Conservation (phyloP, 2,113 vertebrate species). For the Mus musculus region GRCm39 chr14:92873501-92874000, state of each 20-base stretch:
- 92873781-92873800: slow-evolving; percentile 79
- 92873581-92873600: slow-evolving; percentile 67
- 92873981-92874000: slow-evolving; percentile 65
- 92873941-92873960: slow-evolving; percentile 75
- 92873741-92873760: slow-evolving; percentile 76
- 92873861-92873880: slow-evolving; percentile 75
- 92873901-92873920: slow-evolving; percentile 65
- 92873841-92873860: slow-evolving; percentile 74
- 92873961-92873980: slow-evolving; percentile 36
- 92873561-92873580: slow-evolving; percentile 76
- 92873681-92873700: slow-evolving; percentile 71
- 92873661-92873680: slow-evolving; percentile 75
- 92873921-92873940: slow-evolving; percentile 65
- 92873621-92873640: slow-evolving; percentile 72
- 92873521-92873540: neutral
- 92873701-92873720: slow-evolving; percentile 73
- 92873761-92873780: slow-evolving; percentile 73
- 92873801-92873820: slow-evolving; percentile 66
- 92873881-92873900: slow-evolving; percentile 63
- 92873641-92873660: slow-evolving; percentile 67
- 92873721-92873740: slow-evolving; percentile 79
- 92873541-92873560: slow-evolving; percentile 36
- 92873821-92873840: slow-evolving; percentile 60
- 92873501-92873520: slow-evolving; percentile 9
- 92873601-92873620: slow-evolving; percentile 77